Base-by-base conservation (phyloP, 2,797 vertebrate species). In the Pangasius djambal region DNA sequence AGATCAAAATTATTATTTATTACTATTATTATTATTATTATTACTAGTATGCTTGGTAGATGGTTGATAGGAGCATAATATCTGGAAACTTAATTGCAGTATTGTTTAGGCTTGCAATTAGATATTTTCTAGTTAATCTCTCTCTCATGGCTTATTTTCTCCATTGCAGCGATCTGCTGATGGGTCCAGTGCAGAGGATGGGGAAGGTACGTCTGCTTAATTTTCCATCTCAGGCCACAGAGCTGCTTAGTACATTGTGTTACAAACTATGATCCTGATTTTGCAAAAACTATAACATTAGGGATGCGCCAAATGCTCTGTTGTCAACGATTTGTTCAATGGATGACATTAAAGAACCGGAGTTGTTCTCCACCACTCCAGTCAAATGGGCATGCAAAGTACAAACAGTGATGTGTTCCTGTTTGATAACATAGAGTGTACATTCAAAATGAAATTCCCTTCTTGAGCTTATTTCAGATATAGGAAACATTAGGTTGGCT, bases 181-280 rank as follows among this genome's bases (percentile, higher is more conserved):
- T 88, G 96, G 97, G 91, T 99, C 98, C 86, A 99, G 98, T 94
- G 98, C 98, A 72, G 98, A 99, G 94, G 98, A 98, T 91, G 98
- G 97, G 92, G 98, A 99, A 94, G 98, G 98, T 99, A 95, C 96
- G 85, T 90, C 37, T 74, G 37, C 13, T 55, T 50, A 63, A 34
- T 75, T 1, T 90, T 61, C 28, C 10, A 0, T 84, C 74, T 70
- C 28, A 55, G 50, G 8, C 67, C 6, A 13, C 22, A 1, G 2
- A 18, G 65, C n/a, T 86, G 52, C 1, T 10, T 25, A 22, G n/a
- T 52, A 22, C 28, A 31, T 65, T n/a, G 25, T 50, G 15, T 85
- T 52, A 34, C 1, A 34, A 31, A n/a, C 48, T 3, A 12, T 25
- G n/a, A 65, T 48, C 25, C 7, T 65, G 22, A 12, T 13, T 25